Conservation (phyloP, 2,888 invertebrate species). For the Pseudanteris insignis region DNA sequence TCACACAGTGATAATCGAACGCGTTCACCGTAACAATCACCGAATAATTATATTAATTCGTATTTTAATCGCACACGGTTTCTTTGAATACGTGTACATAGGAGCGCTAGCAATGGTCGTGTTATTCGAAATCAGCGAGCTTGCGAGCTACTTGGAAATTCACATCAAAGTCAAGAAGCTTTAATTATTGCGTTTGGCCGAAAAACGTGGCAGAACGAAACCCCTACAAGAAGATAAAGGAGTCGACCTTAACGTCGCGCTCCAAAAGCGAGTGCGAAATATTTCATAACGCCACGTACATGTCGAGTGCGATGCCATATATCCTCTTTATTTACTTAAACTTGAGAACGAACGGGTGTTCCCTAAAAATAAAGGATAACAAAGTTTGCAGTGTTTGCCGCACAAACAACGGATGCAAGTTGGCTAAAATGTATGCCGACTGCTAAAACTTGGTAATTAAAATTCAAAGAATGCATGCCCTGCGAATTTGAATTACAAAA, state of each 20-base stretch:
- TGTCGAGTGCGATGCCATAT: slow-evolving; percentile 38
- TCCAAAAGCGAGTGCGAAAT: slow-evolving; percentile 25
- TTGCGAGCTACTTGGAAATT: no score
- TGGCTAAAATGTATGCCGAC: slow-evolving; percentile 10
- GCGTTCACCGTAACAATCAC: no score
- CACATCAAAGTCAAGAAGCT: slow-evolving; percentile 7
- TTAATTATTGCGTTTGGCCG: slow-evolving; percentile 10
- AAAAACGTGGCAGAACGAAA: slow-evolving; percentile 8
- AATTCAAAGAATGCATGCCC: slow-evolving; percentile 27
- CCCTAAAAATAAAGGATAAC: slow-evolving; percentile 24
- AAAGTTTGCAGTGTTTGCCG: slow-evolving; percentile 24
- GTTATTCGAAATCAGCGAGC: no score
- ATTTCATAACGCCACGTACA: slow-evolving; percentile 26
- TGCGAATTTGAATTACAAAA: slow-evolving; percentile 30
- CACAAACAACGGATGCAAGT: slow-evolving; percentile 19
- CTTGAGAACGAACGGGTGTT: slow-evolving; percentile 28
- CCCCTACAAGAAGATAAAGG: slow-evolving; percentile 20
- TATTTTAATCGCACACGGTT: no score
- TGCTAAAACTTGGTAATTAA: slow-evolving; percentile 34
- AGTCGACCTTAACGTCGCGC: neutral
- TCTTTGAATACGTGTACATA: no score
- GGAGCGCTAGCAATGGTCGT: no score
- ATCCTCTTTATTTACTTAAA: slow-evolving; percentile 36
- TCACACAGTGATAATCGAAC: no score
- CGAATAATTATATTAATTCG: no score